Percentiles rank a stretch among this genome's conserved stretches.
Conservation (phyloP, 2,888 invertebrate species). For the Kryphioiulus occultus region DNA sequence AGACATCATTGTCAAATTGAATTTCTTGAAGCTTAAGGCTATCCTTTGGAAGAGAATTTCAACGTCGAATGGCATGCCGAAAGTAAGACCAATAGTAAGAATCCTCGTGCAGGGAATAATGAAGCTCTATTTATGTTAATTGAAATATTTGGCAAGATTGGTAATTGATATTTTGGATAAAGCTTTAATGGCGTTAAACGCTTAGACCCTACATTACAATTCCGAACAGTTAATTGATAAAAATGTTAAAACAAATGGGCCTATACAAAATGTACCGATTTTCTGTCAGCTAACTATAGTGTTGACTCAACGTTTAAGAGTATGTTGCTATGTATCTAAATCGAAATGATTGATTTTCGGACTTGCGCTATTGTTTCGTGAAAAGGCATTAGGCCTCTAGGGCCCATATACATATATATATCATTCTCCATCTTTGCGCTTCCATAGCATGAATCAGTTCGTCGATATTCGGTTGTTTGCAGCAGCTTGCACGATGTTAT, state of each 20-base stretch:
- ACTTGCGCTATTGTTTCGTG: not conserved
- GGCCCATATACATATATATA: not conserved
- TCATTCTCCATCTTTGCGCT: slow-evolving; percentile 21
- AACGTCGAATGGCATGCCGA: too few species aligned
- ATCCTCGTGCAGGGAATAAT: too few species aligned
- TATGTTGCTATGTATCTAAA: not conserved
- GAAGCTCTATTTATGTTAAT: too few species aligned
- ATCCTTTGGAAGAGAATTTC: too few species aligned
- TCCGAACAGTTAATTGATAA: too few species aligned
- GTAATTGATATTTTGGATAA: too few species aligned
- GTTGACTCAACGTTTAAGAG: not conserved
- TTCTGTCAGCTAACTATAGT: not conserved
- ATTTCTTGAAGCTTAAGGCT: too few species aligned
- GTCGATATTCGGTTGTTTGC: slow-evolving; percentile 30
- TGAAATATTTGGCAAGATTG: too few species aligned
- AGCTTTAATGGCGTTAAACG: too few species aligned
- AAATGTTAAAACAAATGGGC: not conserved
- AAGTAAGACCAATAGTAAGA: too few species aligned
- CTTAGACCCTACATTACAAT: too few species aligned
- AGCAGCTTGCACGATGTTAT: slow-evolving; percentile 26
- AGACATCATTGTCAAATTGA: too few species aligned
- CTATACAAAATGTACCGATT: not conserved
- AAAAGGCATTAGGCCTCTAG: slow-evolving; percentile 25
- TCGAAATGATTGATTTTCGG: slow-evolving; percentile 30
- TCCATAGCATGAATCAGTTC: not conserved